Conservation (phyloP, 2,797 vertebrate genomes). For the Parambassis ranga region DNA sequence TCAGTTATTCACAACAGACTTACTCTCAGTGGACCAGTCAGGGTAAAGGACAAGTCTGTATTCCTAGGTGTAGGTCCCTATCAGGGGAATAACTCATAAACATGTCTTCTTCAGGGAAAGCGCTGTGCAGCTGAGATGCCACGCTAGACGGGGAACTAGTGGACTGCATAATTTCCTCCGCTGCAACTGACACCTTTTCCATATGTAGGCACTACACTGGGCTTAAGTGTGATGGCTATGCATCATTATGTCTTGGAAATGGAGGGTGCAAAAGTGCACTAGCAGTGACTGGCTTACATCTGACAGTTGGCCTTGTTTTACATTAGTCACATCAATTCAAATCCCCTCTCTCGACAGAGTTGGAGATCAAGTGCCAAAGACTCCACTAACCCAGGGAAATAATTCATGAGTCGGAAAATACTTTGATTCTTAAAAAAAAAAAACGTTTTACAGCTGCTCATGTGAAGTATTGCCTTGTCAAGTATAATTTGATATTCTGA, state of each 20-base stretch:
- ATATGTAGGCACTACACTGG: conserved; percentile 77
- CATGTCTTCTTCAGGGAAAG: conserved; percentile 77
- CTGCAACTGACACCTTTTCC: conserved; percentile 80
- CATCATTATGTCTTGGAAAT: conserved; percentile 84
- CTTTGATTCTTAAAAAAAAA: conserved; percentile 36
- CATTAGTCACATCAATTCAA: conserved; percentile 84
- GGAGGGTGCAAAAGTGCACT: conserved; percentile 78
- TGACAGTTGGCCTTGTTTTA: conserved; percentile 85
- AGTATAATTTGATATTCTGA: conserved; percentile 22
- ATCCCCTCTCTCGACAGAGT: conserved; percentile 70
- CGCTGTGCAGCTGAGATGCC: conserved; percentile 66
- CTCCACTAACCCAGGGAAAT: conserved; percentile 73
- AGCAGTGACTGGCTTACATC: conserved; percentile 78
- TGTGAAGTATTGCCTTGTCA: conserved; percentile 37
- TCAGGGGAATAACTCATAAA: conserved; percentile 77
- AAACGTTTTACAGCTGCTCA: conserved; percentile 42
- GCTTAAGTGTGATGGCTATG: conserved; percentile 84
- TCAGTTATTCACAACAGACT: conserved; percentile 60
- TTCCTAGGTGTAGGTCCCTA: conserved; percentile 67
- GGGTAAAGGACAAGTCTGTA: conserved; percentile 64
- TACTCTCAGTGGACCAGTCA: conserved; percentile 55
- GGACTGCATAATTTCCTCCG: conserved; percentile 80
- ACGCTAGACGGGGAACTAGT: conserved; percentile 77
- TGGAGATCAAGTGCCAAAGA: conserved; percentile 75
- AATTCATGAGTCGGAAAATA: conserved; percentile 63